Evolutionary conservation across 2,888 invertebrate species (phyloP), one percentile per base, ranked within the genome.

Genomic region (Brenthis ino): DNA sequence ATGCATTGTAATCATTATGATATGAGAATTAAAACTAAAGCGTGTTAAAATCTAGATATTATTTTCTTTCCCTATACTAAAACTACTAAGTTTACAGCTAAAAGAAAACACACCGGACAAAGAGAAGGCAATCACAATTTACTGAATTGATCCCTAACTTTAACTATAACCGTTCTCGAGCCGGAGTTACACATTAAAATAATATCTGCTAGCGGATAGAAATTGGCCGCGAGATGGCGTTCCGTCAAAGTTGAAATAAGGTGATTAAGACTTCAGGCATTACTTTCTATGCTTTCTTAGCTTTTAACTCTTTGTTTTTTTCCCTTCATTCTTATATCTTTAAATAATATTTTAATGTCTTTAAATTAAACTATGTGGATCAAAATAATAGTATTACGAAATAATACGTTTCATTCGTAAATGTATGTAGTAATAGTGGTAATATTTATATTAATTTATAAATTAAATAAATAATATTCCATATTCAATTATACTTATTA

Each of bases 151-250:
- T 82, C 81, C 80, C 71, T 76, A 78, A 81, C 85, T 89, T 88
- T 82, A 87, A 83, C 82, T 79, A 79, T 81, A 79, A 87, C 87
- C 81, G 77, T 88, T 85, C 79, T 77, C 72, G 82, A 86, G 85
- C 80, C 80, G 80, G 78, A 84, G 80, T 83, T 82, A 84, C 83
- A 85, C 83, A 86, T 88, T 88, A 86, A 84, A 87, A 83, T 87
- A 84, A 85, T 85, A 84, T 81, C 82, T 79, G 76, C 64, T 77
- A 77, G 77, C 69, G 76, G 80, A 82, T 86, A 85, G 82, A 85
- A 87, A 89, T 87, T 85, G 87, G 82, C 88, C 85, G 80, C 80
- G 79, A 87, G 84, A 87, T 88, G 86, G 85, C 81, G 81, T 71
- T 79, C 71, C 77, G 78, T 79, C 79, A 77, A 85, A 89, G 84